Conservation (phyloP, 1,140 invertebrate genomes). For the Trachymyrmex septentrionalis region DNA sequence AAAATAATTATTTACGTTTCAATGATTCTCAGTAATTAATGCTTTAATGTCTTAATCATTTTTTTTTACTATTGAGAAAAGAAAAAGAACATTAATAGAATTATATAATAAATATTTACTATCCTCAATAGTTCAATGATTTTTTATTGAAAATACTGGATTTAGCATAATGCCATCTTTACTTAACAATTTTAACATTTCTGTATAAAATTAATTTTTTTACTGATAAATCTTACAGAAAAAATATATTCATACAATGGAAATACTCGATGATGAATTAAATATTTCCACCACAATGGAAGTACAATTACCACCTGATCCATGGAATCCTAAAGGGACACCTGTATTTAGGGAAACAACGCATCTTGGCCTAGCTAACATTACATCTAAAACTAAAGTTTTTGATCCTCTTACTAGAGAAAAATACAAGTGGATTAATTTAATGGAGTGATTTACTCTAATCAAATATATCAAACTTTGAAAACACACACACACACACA, state of each 20-base stretch:
- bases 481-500: no score
- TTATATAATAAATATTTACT: no score
- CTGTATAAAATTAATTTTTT: background rate
- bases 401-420: no score
- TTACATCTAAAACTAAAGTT: background rate
- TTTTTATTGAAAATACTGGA: background rate
- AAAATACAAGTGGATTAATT: no score
- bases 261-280: background rate
- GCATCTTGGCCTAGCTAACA: background rate
- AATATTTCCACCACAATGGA: background rate
- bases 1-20: background rate
- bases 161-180: background rate
- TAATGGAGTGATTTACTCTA: no score
- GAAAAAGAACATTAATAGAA: no score
- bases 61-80: no score
- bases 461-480: no score
- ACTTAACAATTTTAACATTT: background rate
- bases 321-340: background rate
- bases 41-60: background rate
- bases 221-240: background rate
- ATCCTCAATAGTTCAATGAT: background rate
- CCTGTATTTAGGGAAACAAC: background rate
- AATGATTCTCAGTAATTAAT: no score
- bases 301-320: background rate
- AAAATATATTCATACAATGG: background rate